Conservation (phyloP, 2,888 invertebrate species). For the Plebejus argus region DNA sequence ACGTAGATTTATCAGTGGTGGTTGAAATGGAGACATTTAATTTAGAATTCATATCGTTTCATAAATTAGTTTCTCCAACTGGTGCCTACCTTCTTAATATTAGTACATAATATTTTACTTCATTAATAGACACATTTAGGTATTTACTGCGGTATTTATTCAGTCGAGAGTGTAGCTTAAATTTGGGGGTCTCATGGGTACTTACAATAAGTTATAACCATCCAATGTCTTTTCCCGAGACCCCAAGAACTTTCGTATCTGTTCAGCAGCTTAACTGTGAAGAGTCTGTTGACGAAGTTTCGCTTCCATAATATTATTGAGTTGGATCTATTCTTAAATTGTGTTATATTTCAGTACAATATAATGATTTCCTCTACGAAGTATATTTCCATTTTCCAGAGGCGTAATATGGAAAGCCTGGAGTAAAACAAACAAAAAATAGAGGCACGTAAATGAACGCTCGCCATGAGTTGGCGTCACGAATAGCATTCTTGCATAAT, state of each 20-base stretch:
- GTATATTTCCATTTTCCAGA: neutral
- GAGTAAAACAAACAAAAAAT: conserved; percentile 56
- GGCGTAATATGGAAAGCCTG: neutral
- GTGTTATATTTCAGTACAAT: neutral
- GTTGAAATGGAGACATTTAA: neutral
- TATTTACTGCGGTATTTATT: neutral
- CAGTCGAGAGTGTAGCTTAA: too few relatives aligned
- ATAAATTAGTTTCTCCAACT: neutral
- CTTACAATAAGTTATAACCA: too few relatives aligned
- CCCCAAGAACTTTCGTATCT: neutral
- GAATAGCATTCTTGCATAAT: conserved; percentile 77
- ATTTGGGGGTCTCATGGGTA: too few relatives aligned
- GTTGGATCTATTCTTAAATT: neutral
- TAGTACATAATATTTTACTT: neutral
- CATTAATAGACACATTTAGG: neutral
- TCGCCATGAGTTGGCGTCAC: conserved; percentile 67
- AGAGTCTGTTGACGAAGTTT: neutral
- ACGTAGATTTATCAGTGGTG: neutral
- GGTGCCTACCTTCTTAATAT: neutral
- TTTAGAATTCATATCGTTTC: neutral
- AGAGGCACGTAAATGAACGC: conserved; percentile 58
- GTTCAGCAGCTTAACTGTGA: neutral
- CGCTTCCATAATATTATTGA: neutral
- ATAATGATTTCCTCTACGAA: neutral
- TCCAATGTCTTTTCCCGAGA: neutral